Conservation (phyloP, 2,888 invertebrate genomes). For the Deroplatys truncata region DNA sequence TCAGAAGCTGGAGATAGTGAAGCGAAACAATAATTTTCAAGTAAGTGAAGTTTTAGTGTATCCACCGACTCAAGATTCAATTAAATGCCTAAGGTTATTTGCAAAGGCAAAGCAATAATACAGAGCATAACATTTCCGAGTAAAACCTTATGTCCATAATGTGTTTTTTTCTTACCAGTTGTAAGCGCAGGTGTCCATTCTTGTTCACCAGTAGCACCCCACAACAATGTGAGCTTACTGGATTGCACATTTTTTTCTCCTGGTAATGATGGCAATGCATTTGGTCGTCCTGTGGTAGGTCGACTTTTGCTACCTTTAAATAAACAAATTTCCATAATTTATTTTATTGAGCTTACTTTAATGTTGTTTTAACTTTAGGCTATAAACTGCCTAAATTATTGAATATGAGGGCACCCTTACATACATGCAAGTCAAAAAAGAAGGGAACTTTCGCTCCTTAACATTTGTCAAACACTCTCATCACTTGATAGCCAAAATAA, state of each 20-base stretch:
- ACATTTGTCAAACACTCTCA: no score
- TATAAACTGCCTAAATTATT: no score
- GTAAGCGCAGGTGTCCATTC: constrained; percentile 96
- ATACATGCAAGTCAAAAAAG: no score
- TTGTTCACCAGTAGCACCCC: constrained; percentile 96
- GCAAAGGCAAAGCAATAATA: neutral
- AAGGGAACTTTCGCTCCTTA: no score
- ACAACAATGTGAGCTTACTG: constrained; percentile 66
- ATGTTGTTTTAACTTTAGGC: no score
- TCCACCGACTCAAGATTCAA: no score
- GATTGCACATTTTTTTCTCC: constrained; percentile 24
- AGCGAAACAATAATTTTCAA: no score
- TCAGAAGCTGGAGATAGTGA: no score
- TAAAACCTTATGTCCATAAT: neutral
- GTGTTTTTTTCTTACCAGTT: constrained; percentile 61
- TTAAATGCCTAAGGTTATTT: neutral
- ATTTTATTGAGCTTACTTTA: no score
- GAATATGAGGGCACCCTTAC: no score
- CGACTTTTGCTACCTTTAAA: constrained; percentile 10
- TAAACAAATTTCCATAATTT: neutral
- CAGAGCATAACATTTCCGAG: neutral
- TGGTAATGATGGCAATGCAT: neutral
- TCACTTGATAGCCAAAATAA: no score
- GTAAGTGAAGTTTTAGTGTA: no score
- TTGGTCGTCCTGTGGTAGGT: neutral